Base-by-base conservation (phyloP, 2,888 invertebrate genomes). In the Vanessa cardui region DNA sequence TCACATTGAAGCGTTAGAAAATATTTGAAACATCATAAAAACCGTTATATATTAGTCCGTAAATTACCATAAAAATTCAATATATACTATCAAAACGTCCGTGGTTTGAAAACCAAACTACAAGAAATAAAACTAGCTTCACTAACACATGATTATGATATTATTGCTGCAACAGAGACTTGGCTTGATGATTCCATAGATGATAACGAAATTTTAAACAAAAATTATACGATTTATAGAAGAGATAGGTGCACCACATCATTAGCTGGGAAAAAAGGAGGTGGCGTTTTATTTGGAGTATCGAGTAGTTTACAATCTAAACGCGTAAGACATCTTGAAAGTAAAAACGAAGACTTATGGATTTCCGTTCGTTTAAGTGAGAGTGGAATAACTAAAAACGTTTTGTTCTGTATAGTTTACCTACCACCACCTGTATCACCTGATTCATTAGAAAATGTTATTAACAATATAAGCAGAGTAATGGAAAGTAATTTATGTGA, bases 401-500 rank as follows among this genome's bases (percentile, higher is more conserved):
- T 56, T 26, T 31, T 56, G 21, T 56, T 56, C 56, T 56, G 56
- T 56, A 26, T 56, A 56, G 31, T 56, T 21, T 56, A 56, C 31
- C 31, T 56, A 56, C 56, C 56, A 56, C 56, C 56, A 56, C 56
- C 56, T 0, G 31, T 26, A 56, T 26, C 56, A 33, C 31, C 21
- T 26, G 8, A 31, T 56, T 12, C 21, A 31, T 56, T 56, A 56
- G 56, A 56, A 21, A 26, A 21, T 26, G 31, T 56, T 21, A 12
- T 56, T 26, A 56, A 56, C 31, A 56, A 56, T 31, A 56, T 56
- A 56, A 56, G 56, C 31, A 56, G 56, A 26, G 56, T 56, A 56
- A 56, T 56, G 56, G 56, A 56, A 56, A 56, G 9, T 12, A 56
- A 56, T 56, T 31, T 56, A 56, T 56, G 56, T 31, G 56, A 56